A percentile compares a stretch with the other conserved stretches of the same genome.
Evolutionary conservation across 2,113 vertebrate genomes (phyloP).

Genomic region (Arenaria interpres): DNA sequence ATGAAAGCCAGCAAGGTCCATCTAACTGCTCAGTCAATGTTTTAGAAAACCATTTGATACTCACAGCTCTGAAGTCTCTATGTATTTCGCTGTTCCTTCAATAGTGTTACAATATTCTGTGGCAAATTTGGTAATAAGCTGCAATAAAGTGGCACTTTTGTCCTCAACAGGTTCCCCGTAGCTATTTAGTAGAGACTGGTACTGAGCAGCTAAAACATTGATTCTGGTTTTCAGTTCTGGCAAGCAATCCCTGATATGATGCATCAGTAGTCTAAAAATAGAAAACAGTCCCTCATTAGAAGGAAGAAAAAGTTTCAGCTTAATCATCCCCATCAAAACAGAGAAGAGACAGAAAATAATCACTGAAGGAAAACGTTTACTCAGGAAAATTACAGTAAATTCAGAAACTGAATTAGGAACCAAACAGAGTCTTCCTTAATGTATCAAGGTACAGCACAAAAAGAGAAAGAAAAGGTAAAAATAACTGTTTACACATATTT

Average conservation of each 20-base stretch:
- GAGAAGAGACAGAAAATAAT: not conserved
- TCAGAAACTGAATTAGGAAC: not conserved
- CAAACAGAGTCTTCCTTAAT: not conserved
- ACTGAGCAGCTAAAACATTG: constrained; percentile 94
- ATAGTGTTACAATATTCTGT: constrained; percentile 98
- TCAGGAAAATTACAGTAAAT: not conserved
- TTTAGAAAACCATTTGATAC: constrained; percentile 56
- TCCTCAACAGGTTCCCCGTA: constrained; percentile 97
- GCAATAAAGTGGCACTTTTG: constrained; percentile 92
- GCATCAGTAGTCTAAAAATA: constrained; percentile 89
- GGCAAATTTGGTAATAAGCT: constrained; percentile 99
- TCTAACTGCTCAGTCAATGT: not conserved
- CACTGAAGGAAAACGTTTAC: not conserved
- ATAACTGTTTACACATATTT: not conserved
- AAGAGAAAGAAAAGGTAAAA: not conserved
- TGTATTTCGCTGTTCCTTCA: constrained; percentile 99
- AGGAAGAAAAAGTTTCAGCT: not conserved
- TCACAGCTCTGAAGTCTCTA: constrained; percentile 96
- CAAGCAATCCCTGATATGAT: constrained; percentile 97
- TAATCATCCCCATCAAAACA: not conserved
- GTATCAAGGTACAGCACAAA: not conserved
- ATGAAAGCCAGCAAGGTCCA: not conserved
- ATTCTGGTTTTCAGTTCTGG: constrained; percentile 97
- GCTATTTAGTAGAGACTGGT: constrained; percentile 94
- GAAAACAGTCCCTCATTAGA: not conserved